Base-by-base conservation (phyloP, 2,888 invertebrate species). In the Fragum sueziense region DNA sequence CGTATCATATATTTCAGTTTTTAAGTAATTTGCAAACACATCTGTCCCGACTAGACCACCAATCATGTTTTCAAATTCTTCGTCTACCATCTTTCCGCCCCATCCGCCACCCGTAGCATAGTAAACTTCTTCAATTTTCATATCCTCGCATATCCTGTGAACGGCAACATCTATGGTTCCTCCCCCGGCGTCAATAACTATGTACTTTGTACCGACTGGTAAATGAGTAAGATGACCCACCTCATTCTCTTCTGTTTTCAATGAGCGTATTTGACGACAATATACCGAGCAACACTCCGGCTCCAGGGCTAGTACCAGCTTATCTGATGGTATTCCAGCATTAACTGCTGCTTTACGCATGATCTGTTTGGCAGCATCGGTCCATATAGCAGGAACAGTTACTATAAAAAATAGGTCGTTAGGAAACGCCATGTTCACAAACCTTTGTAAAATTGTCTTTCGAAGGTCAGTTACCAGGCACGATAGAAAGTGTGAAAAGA, bases 111-210 rank as follows among this genome's bases (percentile, higher is more conserved):
- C 62, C 20, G 34, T 25, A 17, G 62, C 62, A 7, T 33, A 34
- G 62, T 62, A 62, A 20, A 62, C 3, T 62, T 62, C 62, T 2
- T 29, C 11, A 11, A 62, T n/a, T 17, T 62, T 31, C 2, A 9
- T 17, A 17, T 62, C n/a, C 34, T 22, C 22, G 11, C 22, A 17
- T 14, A 62, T n/a, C 34, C 33, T 34, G 62, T 62, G 62, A 34
- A 62, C 62, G n/a, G 62, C 34, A 17, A 34, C 34, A n/a, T 62
- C 62, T 34, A 62, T 34, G 6, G 62, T 62, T n/a, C 62, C 62
- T 6, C 62, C 62, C 22, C 57, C 57, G 29, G 57, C 57, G 25
- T 59, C 57, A 27, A 59, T 25, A 7, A 59, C 27, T 22, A 59
- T 59, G 17, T 59, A 59, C 17, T 59, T 59, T 27, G 57, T 59